Evolutionary conservation across 2,797 vertebrate species (phyloP), one percentile per base, ranked within the genome.

Genomic region (Argyrosomus regius): DNA sequence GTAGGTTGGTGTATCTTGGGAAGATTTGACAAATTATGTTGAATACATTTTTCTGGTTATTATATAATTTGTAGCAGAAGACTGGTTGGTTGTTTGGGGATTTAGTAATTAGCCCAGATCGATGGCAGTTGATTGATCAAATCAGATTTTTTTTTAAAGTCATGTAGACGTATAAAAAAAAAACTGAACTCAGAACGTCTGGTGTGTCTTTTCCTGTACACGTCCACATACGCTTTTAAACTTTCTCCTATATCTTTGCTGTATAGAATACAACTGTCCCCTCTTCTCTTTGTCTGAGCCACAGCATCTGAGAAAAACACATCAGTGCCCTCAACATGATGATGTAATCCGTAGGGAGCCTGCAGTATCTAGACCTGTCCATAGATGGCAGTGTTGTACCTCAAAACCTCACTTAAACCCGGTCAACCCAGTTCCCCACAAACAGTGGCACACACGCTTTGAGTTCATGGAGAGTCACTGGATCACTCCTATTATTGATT

Each of bases 321-420:
- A 90, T 83, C 86, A 87, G 78, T 71, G 70, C 75, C 72, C 84
- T 87, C 80, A 72, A 87, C 77, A 68, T 79, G 89, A 93, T 95
- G 94, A 95, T 93, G 93, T 95, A 94, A 95, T 95, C 87, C 20
- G 26, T 67, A 12, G 17, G 71, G 14, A 59, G 65, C 45, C 66
- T 13, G 81, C 83, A 61, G 85, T 48, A 2, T n/a, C 60, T 31
- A 1, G 4, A 28, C 8, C 3, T 1, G 58, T 20, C 84, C 78
- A 41, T 93, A 94, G 94, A 83, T 94, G 94, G 90, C 93, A 94
- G 89, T 93, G 84, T 94, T 93, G 89, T 2, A 77, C 92, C 90
- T 89, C 39, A 14, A 66, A 83, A 82, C 45, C 35, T 24, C 9
- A 6, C 2, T 3, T 63, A 73, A 89, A 82, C 84, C 73, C 78